Percentiles rank a stretch among this genome's conserved stretches.
phyloP scores from a whole-genome alignment of 1,140 invertebrate species.

The Oryzaephilus surinamensis region DNA sequence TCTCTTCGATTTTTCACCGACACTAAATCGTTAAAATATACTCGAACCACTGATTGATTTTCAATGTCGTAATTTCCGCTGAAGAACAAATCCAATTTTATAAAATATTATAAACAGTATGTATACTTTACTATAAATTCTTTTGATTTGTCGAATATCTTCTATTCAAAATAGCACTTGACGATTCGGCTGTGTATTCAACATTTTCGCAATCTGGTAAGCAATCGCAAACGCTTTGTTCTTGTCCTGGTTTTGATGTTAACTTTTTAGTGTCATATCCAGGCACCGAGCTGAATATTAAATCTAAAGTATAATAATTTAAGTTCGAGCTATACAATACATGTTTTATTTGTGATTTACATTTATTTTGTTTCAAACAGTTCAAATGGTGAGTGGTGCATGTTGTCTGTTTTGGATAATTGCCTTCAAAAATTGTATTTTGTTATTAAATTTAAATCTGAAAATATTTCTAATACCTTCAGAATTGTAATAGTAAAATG shows the following conservation, averaged over 20 bases:
- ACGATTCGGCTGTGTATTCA: conserved; percentile 44
- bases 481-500: conserved; percentile 38
- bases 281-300: conserved; percentile 9
- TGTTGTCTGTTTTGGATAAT: conserved; percentile 4
- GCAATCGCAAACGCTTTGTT: conserved; percentile 33
- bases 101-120: no score
- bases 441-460: no score
- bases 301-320: conserved; percentile 8
- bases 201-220: conserved; percentile 46
- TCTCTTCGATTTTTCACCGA: conserved; percentile 47
- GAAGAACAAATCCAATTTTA: conserved; percentile 22
- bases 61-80: conserved; percentile 37
- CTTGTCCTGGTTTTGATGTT: not conserved
- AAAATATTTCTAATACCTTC: no score
- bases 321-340: no score
- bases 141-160: conserved; percentile 32
- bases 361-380: conserved; percentile 7
- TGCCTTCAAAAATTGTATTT: no score
- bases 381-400: conserved; percentile 8
- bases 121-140: conserved; percentile 37
- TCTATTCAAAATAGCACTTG: conserved; percentile 38
- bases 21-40: conserved; percentile 50
- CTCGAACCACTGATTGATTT: conserved; percentile 46
- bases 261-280: conserved; percentile 1
- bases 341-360: conserved; percentile 4